Conservation (phyloP, 2,888 invertebrate species). For the Lasioglossum pauxillum region DNA sequence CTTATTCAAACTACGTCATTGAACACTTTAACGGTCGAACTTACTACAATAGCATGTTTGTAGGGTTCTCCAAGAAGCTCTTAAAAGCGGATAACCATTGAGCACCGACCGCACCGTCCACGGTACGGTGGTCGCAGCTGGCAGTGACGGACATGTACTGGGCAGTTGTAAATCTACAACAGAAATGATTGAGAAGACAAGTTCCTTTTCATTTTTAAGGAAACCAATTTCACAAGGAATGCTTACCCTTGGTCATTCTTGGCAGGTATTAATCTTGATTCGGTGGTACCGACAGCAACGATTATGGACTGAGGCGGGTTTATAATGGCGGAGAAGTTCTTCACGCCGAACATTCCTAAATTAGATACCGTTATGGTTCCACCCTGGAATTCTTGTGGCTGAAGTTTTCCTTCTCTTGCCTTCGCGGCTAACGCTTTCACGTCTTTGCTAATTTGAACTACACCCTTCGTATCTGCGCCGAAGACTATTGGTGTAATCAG, state of each 20-base stretch:
- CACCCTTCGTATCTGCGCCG: constrained; percentile 95
- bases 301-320: constrained; percentile 98
- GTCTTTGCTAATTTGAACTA: constrained; percentile 92
- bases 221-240: background rate
- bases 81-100: constrained; percentile 97
- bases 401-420: constrained; percentile 94
- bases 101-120: constrained; percentile 99
- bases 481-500: constrained; percentile 98
- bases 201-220: background rate
- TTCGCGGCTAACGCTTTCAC: constrained; percentile 93
- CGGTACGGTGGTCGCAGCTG: constrained; percentile 98
- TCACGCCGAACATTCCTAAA: constrained; percentile 96
- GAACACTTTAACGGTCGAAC: constrained; percentile 44
- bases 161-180: constrained; percentile 89
- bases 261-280: constrained; percentile 90
- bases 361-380: constrained; percentile 98
- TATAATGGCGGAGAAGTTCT: constrained; percentile 96
- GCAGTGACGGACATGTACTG: constrained; percentile 95
- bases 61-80: constrained; percentile 95
- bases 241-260: constrained; percentile 91
- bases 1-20: constrained; percentile 34
- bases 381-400: constrained; percentile 98
- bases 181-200: constrained; percentile 46
- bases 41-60: constrained; percentile 94
- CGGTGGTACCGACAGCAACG: constrained; percentile 94